Percentiles rank a stretch among this genome's conserved stretches.
Evolutionary conservation across 1,140 invertebrate species (phyloP).

Genomic region (Proctacanthus coquilletti): DNA sequence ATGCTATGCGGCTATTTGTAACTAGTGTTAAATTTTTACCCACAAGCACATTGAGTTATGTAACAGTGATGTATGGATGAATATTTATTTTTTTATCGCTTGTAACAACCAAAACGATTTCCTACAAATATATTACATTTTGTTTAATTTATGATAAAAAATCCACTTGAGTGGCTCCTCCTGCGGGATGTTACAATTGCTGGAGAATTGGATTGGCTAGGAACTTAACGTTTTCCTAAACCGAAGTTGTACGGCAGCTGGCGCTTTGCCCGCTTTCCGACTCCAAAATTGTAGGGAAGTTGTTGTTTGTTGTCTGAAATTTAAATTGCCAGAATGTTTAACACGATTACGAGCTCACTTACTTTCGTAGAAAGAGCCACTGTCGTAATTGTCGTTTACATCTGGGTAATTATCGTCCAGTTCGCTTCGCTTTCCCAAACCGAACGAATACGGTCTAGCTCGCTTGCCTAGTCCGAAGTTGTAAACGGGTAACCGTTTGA

Average conservation of each 20-base stretch:
- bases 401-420: slow-evolving; percentile 13
- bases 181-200: too few species aligned
- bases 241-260: slow-evolving; percentile 13
- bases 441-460: slow-evolving; percentile 25
- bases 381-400: slow-evolving; percentile 11
- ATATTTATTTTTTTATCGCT: too few species aligned
- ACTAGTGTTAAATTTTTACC: too few species aligned
- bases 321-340: not conserved
- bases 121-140: too few species aligned
- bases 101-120: too few species aligned
- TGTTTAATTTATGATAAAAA: too few species aligned
- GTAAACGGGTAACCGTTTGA: slow-evolving; percentile 27
- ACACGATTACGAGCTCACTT: not conserved
- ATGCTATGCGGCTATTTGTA: too few species aligned
- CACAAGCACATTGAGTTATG: too few species aligned
- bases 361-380: slow-evolving; percentile 11
- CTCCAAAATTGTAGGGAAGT: not conserved
- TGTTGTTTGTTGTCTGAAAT: not conserved
- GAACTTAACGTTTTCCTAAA: slow-evolving; percentile 11
- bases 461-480: slow-evolving; percentile 28
- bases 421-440: slow-evolving; percentile 25
- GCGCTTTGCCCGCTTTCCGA: slow-evolving; percentile 8
- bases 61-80: too few species aligned
- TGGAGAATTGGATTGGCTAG: too few species aligned
- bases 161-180: too few species aligned